Base-by-base conservation (phyloP, 2,888 invertebrate species). In the Eurytoma californica region DNA sequence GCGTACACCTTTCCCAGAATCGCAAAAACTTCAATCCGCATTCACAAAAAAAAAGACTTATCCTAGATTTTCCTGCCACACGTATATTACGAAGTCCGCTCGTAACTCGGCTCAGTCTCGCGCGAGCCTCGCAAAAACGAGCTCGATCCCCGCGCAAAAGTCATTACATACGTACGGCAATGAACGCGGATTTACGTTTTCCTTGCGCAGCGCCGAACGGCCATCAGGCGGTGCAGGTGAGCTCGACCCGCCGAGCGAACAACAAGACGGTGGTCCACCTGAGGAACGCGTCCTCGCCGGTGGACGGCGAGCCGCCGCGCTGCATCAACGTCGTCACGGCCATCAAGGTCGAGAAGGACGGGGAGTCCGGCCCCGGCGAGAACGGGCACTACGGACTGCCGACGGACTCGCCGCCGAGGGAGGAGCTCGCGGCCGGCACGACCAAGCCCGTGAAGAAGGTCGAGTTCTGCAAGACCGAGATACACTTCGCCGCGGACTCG, bases 381-480 rank as follows among this genome's bases (percentile, higher is more conserved):
- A 76, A 66, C 60, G 72, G 66, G 12, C 39, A 39, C 39, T 70
- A 73, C 30, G 28, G 28, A 1, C 49, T 53, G 67, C 61, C 69
- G 18, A 14, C 47, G 61, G 72, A 76, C n/a, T 7, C 61, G 20
- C 49, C 57, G 39, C n/a, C 58, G 47, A 55, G 13, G 24, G 67
- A 60, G 18, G 49, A 61, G 61, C 14, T 14, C 16, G n/a, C 18
- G 63, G 18, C 13, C 7, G 57, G n/a, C 49, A 60, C 53, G 47
- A 3, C 65, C 9, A 81, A 81, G 84, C 93, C 91, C 87, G 91
- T 92, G 1, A 95, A 96, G 88, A 95, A 93, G 90, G 96, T 97
- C 0, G 96, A 95, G 86, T 97, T 97, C 89, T 95, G 96, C 87
- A 96, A 96, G 91, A 96, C 96, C 0, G 97, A 97, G 91, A 94